These are phyloP conservation scores for Lagopus leucura DNA, from an alignment of 2,113 vertebrate species.

Conservation along the genomic window DNA sequence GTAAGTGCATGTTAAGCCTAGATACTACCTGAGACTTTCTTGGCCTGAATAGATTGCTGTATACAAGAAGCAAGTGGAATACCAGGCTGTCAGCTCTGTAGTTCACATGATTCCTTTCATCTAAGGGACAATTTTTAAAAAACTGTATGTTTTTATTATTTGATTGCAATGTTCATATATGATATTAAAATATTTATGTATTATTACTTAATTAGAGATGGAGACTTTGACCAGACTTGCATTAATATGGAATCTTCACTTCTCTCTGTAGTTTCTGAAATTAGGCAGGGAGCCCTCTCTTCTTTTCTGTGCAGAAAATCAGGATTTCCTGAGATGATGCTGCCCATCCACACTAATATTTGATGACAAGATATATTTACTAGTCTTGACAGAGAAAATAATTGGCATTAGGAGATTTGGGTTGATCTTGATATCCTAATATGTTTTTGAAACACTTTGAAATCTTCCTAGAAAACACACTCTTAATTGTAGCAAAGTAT, in stretches of 20 bases:
- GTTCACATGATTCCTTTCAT: neutral
- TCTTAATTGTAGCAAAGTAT: neutral
- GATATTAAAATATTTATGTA: neutral
- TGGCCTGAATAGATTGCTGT: neutral
- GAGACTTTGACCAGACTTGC: neutral
- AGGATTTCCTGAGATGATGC: neutral
- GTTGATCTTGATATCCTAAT: neutral
- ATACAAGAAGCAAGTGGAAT: neutral
- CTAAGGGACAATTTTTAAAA: neutral
- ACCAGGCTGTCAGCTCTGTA: neutral
- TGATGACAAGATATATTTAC: neutral
- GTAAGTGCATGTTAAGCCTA: neutral
- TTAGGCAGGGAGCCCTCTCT: accelerated
- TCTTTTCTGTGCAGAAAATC: neutral
- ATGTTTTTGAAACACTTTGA: neutral
- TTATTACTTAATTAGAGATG: neutral
- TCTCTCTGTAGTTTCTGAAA: neutral
- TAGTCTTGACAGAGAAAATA: neutral
- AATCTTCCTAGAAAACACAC: neutral
- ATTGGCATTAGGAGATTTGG: neutral
- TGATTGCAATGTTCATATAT: neutral
- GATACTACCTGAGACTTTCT: neutral
- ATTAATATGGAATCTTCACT: neutral
- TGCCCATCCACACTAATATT: neutral
- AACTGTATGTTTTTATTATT: neutral